Evolutionary conservation across 2,113 vertebrate species (phyloP).

Genomic region (Rhinolophus ferrumequinum): DNA sequence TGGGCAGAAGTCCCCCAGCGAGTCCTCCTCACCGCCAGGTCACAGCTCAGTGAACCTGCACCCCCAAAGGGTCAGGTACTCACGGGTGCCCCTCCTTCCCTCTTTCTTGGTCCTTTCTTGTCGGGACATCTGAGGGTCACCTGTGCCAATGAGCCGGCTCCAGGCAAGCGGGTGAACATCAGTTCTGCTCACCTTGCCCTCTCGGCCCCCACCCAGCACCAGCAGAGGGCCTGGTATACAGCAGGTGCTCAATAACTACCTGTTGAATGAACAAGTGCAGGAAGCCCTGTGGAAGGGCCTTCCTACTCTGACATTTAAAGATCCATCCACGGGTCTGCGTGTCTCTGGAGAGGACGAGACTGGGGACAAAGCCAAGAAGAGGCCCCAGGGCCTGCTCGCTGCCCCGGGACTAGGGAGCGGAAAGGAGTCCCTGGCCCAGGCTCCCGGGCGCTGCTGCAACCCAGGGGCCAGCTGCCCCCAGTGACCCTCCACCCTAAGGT

Average conservation of each 20-base stretch:
- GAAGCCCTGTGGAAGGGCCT: not conserved
- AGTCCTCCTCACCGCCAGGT: not conserved
- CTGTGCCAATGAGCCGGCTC: not conserved
- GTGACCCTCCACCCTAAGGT: not conserved
- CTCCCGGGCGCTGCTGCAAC: not conserved
- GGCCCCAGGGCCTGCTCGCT: not conserved
- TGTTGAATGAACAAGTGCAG: not conserved
- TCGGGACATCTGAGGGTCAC: accelerated
- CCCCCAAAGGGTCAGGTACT: accelerated
- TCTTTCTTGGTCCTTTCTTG: not conserved
- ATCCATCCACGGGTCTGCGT: not conserved
- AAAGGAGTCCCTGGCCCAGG: not conserved
- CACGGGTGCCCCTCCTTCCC: not conserved
- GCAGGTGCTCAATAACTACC: not conserved
- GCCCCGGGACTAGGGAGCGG: not conserved
- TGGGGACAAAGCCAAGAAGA: not conserved
- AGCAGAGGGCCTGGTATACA: not conserved
- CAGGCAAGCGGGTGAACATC: accelerated
- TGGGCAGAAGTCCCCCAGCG: not conserved
- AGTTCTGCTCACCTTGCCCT: not conserved
- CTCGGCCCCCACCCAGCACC: not conserved
- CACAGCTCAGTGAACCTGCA: not conserved
- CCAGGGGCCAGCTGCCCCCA: not conserved
- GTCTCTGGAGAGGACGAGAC: not conserved
- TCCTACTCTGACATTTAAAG: not conserved